Evolutionary conservation across 2,888 invertebrate species (phyloP).

Genomic region (Carpatolechia fugitivella): DNA sequence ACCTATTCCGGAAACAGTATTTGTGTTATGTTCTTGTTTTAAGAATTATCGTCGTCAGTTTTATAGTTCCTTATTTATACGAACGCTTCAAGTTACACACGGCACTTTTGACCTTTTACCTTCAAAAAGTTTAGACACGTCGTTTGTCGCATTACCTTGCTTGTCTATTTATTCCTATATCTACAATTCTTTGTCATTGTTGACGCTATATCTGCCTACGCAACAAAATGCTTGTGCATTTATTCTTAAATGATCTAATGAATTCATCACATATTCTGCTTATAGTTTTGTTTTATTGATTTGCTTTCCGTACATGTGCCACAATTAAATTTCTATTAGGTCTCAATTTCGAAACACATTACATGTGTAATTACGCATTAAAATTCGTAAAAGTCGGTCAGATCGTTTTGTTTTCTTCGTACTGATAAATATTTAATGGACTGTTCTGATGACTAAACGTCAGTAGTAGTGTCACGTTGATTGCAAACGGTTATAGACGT

Average conservation of each 20-base stretch:
- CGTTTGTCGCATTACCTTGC: not conserved
- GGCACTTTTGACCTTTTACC: not conserved
- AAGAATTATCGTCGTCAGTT: not conserved
- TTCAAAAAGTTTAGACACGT: not conserved
- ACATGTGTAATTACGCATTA: not conserved
- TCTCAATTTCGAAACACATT: not conserved
- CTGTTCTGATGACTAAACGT: not conserved
- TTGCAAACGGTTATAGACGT: not conserved
- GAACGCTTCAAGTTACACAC: not conserved
- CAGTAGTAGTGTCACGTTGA: not conserved
- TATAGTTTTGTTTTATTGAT: not conserved
- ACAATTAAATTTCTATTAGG: not conserved
- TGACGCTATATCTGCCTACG: too few relatives aligned
- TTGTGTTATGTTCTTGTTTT: not conserved
- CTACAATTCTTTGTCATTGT: too few relatives aligned
- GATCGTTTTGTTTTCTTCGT: constrained; percentile 2
- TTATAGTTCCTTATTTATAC: not conserved
- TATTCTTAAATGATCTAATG: not conserved
- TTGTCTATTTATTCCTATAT: not conserved
- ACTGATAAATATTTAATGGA: constrained; percentile 6
- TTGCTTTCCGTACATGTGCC: not conserved
- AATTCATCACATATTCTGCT: not conserved
- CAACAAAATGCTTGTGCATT: too few relatives aligned
- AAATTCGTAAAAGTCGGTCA: constrained; percentile 1
- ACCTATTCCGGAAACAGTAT: constrained; percentile 1